These are phyloP conservation scores for Lacanobia wlatinum DNA, from an alignment of 2,888 invertebrate genomes.

Conservation along the genomic window DNA sequence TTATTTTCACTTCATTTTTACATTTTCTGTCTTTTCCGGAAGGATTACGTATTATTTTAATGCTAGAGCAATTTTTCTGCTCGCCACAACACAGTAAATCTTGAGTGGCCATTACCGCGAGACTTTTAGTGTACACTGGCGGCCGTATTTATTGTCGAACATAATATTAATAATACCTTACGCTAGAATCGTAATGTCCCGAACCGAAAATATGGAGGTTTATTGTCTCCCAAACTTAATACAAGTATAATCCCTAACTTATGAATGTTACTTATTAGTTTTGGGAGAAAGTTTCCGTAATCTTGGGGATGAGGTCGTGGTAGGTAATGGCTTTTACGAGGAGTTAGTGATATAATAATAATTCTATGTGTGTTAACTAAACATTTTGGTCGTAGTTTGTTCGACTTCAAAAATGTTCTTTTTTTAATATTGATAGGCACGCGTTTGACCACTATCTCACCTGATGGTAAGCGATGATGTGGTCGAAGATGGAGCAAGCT, in stretches of 20 bases:
- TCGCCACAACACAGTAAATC: constrained; percentile 22
- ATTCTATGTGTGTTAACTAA: not conserved
- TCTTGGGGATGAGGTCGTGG: constrained; percentile 4
- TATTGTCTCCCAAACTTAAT: constrained; percentile 40
- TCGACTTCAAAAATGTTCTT: too few relatives aligned
- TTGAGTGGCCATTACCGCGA: constrained; percentile 22
- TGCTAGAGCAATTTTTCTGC: constrained; percentile 18
- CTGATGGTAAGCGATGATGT: too few relatives aligned
- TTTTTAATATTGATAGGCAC: too few relatives aligned
- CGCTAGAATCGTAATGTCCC: constrained; percentile 19
- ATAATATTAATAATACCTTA: constrained; percentile 26
- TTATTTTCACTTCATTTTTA: too few relatives aligned
- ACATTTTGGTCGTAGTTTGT: too few relatives aligned
- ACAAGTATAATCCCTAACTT: constrained; percentile 35
- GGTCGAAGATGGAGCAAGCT: too few relatives aligned
- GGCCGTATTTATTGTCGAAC: constrained; percentile 34
- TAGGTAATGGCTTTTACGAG: constrained; percentile 17
- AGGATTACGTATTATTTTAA: too few relatives aligned
- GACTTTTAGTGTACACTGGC: constrained; percentile 24
- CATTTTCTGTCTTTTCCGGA: too few relatives aligned
- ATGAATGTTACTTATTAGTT: constrained; percentile 50
- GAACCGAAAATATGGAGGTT: constrained; percentile 31
- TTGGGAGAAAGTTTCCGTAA: constrained; percentile 37
- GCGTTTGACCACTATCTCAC: too few relatives aligned
- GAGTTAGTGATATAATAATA: constrained; percentile 26